Evolutionary conservation across 35 echinoderm and acorn worm species (phyloP).

Genomic region (Holothuria glaberrima): DNA sequence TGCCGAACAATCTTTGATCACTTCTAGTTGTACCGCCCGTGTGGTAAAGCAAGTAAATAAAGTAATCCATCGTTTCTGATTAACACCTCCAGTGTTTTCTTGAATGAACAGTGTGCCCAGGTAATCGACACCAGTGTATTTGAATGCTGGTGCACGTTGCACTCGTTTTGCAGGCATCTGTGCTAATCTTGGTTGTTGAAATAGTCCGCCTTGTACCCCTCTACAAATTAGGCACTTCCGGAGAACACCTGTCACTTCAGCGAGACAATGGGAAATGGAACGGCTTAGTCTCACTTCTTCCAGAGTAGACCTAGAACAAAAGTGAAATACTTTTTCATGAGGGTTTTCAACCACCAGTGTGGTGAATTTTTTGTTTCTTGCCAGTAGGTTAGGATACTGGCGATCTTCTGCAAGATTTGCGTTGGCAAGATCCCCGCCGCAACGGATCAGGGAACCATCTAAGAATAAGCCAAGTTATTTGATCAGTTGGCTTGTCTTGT

Average conservation of each 20-base stretch:
- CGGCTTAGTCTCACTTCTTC: not conserved
- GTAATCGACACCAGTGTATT: not conserved
- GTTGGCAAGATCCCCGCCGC: not conserved
- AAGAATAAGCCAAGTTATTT: conserved; percentile 2
- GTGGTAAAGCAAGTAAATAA: too few species aligned
- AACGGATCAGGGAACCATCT: not conserved
- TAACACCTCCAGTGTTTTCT: not conserved
- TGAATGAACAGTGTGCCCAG: not conserved
- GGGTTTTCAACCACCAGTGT: not conserved
- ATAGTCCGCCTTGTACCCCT: not conserved
- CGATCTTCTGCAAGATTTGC: not conserved
- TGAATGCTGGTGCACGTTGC: not conserved
- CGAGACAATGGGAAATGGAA: not conserved
- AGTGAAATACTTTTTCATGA: not conserved
- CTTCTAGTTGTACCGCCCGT: too few species aligned
- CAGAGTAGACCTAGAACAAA: not conserved
- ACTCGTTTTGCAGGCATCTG: not conserved
- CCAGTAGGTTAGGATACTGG: not conserved
- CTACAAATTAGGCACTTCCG: not conserved
- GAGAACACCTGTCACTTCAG: not conserved
- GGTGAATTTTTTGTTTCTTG: not conserved
- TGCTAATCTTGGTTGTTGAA: not conserved
- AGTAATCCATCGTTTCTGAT: too few species aligned
- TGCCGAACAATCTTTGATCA: too few species aligned
- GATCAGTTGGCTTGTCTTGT: too few species aligned